Evolutionary conservation across 2,888 invertebrate species (phyloP).

Genomic region (Volucella zonaria): DNA sequence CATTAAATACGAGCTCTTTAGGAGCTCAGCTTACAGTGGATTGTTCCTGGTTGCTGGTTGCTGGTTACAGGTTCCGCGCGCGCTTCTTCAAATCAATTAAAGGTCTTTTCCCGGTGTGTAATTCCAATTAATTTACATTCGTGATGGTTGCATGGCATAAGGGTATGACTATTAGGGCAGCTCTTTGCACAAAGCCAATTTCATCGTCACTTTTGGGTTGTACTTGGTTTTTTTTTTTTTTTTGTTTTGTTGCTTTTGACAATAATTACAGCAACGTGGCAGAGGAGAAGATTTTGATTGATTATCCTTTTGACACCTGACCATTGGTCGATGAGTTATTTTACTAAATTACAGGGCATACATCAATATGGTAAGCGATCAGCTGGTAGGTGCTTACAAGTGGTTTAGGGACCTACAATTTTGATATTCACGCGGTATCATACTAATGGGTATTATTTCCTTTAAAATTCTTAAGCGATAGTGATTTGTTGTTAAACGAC

Average conservation of each 20-base stretch:
- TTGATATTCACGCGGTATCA: no score
- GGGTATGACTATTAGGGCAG: conserved; percentile 51
- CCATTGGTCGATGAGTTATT: conserved; percentile 57
- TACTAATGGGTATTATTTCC: no score
- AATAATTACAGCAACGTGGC: conserved; percentile 34
- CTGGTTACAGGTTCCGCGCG: conserved; percentile 20
- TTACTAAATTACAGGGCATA: conserved; percentile 32
- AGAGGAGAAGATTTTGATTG: conserved; percentile 42
- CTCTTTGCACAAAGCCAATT: conserved; percentile 34
- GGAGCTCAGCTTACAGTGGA: not conserved
- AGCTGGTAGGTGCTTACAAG: not conserved
- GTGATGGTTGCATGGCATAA: conserved; percentile 29
- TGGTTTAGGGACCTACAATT: no score
- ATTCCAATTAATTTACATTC: conserved; percentile 70
- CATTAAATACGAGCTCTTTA: conserved; percentile 65
- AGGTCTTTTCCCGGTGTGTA: conserved; percentile 28
- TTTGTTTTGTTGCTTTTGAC: conserved; percentile 24
- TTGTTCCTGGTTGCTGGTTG: not conserved
- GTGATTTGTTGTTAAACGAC: no score
- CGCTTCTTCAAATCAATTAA: conserved; percentile 65
- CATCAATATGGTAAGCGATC: not conserved
- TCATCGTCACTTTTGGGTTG: conserved; percentile 13
- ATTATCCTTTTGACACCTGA: conserved; percentile 65
- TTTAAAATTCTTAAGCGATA: no score
- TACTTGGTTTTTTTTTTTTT: conserved; percentile 10